Conservation (phyloP, 2,113 vertebrate species). For the Tragelaphus strepsiceros region DNA sequence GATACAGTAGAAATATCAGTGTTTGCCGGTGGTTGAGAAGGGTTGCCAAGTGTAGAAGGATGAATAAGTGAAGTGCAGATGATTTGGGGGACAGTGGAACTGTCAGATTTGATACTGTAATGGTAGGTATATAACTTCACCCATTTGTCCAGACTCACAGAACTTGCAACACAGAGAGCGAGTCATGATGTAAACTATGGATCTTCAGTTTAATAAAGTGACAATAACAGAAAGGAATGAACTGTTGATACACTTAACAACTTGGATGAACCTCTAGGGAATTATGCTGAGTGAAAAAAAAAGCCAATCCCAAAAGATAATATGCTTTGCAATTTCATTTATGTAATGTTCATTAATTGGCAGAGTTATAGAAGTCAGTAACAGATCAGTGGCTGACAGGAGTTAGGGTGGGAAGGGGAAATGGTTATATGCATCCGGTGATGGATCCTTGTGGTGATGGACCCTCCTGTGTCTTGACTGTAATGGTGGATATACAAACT, state of each 20-base stretch:
- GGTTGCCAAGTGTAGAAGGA: too few species aligned
- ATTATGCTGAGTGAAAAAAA: not conserved
- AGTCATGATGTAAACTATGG: not conserved
- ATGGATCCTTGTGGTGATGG: not conserved
- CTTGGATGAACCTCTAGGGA: not conserved
- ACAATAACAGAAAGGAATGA: not conserved
- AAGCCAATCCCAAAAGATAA: not conserved
- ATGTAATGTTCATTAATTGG: not conserved
- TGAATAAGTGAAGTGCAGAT: not conserved
- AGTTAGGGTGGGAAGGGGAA: not conserved
- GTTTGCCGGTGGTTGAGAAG: not conserved
- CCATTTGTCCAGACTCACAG: not conserved
- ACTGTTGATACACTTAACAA: not conserved
- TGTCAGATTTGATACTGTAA: not conserved
- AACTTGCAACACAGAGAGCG: not conserved
- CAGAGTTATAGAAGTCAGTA: not conserved
- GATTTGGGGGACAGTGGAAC: not conserved
- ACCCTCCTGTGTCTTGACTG: not conserved
- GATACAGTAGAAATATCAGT: not conserved
- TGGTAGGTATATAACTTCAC: not conserved
- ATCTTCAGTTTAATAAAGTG: not conserved
- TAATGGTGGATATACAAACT: not conserved
- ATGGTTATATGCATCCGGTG: not conserved
- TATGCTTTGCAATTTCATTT: not conserved
- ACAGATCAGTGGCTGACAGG: not conserved